These are phyloP conservation scores for Dinoponera quadriceps DNA, from an alignment of 1,140 invertebrate species.

Conservation along the genomic window DNA sequence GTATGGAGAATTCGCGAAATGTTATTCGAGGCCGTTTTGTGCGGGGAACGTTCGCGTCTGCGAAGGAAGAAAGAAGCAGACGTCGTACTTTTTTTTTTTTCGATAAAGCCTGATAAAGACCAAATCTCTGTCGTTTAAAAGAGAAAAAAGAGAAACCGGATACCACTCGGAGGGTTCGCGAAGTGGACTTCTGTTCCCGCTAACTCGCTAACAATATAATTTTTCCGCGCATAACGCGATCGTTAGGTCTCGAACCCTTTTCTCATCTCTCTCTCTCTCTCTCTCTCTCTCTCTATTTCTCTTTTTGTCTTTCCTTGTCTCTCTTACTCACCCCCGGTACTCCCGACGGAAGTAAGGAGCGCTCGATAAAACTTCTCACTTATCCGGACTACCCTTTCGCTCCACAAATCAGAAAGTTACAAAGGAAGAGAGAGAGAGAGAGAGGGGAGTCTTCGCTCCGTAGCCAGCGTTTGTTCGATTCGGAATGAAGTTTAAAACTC, in stretches of 20 bases:
- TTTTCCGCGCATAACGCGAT: slow-evolving; percentile 64
- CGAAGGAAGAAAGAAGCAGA: not conserved
- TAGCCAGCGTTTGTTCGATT: slow-evolving; percentile 64
- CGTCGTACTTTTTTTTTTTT: slow-evolving; percentile 1
- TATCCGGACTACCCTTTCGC: slow-evolving; percentile 70
- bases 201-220: slow-evolving; percentile 62
- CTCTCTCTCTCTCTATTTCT: no score
- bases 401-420: slow-evolving; percentile 69
- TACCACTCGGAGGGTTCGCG: not conserved
- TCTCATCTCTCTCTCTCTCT: slow-evolving; percentile 39
- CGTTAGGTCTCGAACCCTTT: slow-evolving; percentile 50
- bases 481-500: slow-evolving; percentile 78
- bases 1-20: no score
- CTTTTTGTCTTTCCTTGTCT: no score
- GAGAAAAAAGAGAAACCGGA: not conserved
- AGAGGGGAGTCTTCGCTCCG: not conserved
- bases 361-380: slow-evolving; percentile 75
- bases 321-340: slow-evolving; percentile 25
- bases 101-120: slow-evolving; percentile 1
- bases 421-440: not conserved
- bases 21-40: no score
- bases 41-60: no score
- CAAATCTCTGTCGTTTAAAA: not conserved
- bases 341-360: slow-evolving; percentile 35
- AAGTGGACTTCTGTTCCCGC: slow-evolving; percentile 37